Base-by-base conservation (phyloP, 2,113 vertebrate genomes). In the Galeopterus variegatus region DNA sequence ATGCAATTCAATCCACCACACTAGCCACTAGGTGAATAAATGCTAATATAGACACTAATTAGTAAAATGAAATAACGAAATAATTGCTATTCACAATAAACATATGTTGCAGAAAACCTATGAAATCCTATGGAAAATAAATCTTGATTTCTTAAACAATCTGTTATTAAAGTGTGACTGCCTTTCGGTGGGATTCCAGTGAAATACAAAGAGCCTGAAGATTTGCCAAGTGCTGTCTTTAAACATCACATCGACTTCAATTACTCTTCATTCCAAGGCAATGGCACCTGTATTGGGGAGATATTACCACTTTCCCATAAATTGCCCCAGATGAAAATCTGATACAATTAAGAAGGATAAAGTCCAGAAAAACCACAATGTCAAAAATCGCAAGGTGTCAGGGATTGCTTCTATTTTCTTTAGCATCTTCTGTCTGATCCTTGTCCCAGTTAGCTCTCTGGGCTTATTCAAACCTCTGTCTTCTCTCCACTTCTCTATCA, bases 341-440 rank as follows among this genome's bases (percentile, higher is more conserved):
- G 86, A 87, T 21, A 18, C 64, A 81, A 33, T 88, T 28, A 45
- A 56, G n/a, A 56, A 36, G 21, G 19, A 90, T 23, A 21, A 65
- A 88, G 75, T 56, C 56, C 85, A 65, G 54, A 73, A 81, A 84
- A 58, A 48, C 21, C 48, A 72, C 5, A 0, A 60, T 56, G 69
- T 86, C 36, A 41, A 48, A 70, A 15, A 58, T 52, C 60, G 65
- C 28, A 81, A 56, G 36, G 52, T 87, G 81, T 83, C 70, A 60
- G 52, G 41, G 26, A 73, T 82, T 11, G 33, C 36, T 94, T 92
- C 54, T 45, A 26, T 85, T 96, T 88, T 56, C 76, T 90, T 77
- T 85, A 60, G 50, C 23, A 62, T 67, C n/a, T 48, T 88, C 64
- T 24, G 72, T 50, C 84, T 76, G 64, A 52, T 81, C 58, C 15